These are phyloP conservation scores for Syrista parreyssii DNA, from an alignment of 2,888 invertebrate genomes.

Conservation along the genomic window DNA sequence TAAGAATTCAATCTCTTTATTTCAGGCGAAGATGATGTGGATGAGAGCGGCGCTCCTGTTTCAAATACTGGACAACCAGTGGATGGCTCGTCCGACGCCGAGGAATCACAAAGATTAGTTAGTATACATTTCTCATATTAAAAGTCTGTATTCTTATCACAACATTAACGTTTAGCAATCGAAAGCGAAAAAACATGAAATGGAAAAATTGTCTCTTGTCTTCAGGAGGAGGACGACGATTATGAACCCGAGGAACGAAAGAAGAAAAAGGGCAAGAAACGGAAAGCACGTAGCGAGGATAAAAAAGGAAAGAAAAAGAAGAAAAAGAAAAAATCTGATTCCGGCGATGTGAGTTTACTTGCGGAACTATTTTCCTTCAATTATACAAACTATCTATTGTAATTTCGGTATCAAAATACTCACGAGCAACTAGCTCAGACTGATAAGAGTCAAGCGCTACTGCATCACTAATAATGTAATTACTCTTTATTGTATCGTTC, in stretches of 20 bases:
- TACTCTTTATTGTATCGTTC: too few species aligned
- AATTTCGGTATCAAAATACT: neutral
- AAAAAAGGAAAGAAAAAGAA: conserved; percentile 95
- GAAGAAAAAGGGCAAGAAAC: conserved; percentile 94
- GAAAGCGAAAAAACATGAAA: too few species aligned
- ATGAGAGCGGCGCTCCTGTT: conserved; percentile 71
- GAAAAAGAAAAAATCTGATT: conserved; percentile 94
- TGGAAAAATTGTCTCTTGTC: conserved; percentile 11
- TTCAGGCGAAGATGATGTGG: conserved; percentile 76
- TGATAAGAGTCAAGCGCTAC: too few species aligned
- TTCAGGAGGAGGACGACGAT: conserved; percentile 85
- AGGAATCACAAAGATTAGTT: conserved; percentile 69
- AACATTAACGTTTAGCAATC: too few species aligned
- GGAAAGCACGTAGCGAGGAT: conserved; percentile 89
- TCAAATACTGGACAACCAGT: conserved; percentile 67
- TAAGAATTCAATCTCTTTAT: conserved; percentile 3
- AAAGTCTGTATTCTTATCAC: too few species aligned
- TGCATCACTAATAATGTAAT: too few species aligned
- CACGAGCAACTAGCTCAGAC: too few species aligned
- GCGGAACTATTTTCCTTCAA: too few species aligned
- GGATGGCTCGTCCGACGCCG: conserved; percentile 82
- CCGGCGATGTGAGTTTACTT: conserved; percentile 75
- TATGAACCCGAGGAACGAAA: conserved; percentile 88
- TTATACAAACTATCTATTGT: too few species aligned
- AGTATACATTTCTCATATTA: conserved; percentile 19